These are phyloP conservation scores for Rotaria macrura DNA, from an alignment of 2,888 invertebrate species.

Conservation along the genomic window DNA sequence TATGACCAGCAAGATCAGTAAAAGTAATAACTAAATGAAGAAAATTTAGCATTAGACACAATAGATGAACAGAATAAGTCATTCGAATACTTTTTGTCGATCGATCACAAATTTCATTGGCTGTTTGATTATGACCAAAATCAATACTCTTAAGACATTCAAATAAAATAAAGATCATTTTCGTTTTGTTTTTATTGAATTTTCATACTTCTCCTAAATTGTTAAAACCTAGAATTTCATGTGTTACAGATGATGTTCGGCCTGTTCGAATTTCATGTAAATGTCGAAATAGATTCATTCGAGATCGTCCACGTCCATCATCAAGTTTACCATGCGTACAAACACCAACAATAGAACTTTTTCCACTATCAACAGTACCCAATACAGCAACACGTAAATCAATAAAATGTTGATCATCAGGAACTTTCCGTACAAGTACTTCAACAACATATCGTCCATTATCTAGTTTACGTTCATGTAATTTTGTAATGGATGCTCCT, in stretches of 20 bases:
- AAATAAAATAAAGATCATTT: slow-evolving; percentile 39
- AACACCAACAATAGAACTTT: slow-evolving; percentile 29
- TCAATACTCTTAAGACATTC: slow-evolving; percentile 80
- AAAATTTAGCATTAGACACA: not conserved
- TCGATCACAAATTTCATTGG: slow-evolving; percentile 81
- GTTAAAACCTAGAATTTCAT: slow-evolving; percentile 91
- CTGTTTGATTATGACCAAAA: slow-evolving; percentile 71
- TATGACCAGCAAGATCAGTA: slow-evolving; percentile 81
- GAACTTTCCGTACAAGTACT: slow-evolving; percentile 71
- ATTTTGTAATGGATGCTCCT: slow-evolving; percentile 67
- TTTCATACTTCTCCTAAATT: slow-evolving; percentile 39
- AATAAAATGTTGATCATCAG: slow-evolving; percentile 51
- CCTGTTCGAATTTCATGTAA: slow-evolving; percentile 91
- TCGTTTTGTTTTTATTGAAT: too few relatives aligned
- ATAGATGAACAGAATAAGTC: not conserved
- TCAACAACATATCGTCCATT: slow-evolving; percentile 56
- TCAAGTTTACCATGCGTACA: slow-evolving; percentile 87
- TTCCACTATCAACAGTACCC: slow-evolving; percentile 32
- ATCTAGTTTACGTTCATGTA: slow-evolving; percentile 59
- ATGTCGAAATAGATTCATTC: slow-evolving; percentile 81
- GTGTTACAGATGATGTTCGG: slow-evolving; percentile 83
- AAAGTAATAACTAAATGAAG: slow-evolving; percentile 21
- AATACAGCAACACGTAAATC: slow-evolving; percentile 26
- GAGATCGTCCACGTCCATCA: slow-evolving; percentile 83
- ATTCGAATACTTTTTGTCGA: slow-evolving; percentile 43